Evolutionary conservation across 2,113 vertebrate genomes (phyloP), one percentile per base, ranked within the genome.

Genomic region (Antigone vipio): DNA sequence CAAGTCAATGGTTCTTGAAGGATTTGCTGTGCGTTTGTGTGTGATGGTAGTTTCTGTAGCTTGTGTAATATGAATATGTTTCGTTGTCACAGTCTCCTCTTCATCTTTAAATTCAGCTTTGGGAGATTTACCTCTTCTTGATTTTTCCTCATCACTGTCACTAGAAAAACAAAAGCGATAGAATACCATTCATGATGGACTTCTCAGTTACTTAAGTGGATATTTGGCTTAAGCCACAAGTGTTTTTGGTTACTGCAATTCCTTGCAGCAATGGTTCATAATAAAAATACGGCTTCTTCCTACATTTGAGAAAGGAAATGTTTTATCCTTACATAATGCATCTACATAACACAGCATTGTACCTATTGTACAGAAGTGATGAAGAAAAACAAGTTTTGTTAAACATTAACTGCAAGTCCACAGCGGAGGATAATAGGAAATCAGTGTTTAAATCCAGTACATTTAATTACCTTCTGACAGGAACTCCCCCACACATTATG

Each of bases 51-150:
- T 99, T 97, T 99, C 99, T 80, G 99, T 99, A 91, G 99, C 98
- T 97, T 99, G 99, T 92, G 99, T 99, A 83, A 99, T 99, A 49
- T 99, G 98, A 93, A 99, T 98, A 71, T 99, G 99, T 98, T 99
- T 99, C 32, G 99, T 99, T 35, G 99, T 99, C 90, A 99, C 99
- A 1, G 98, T 99, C 93, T 99, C 99, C 86, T 99, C 99, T 93
- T 99, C 99, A 88, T 99, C 99, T 98, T 99, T 99, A 95, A 99
- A 99, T 94, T 99, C 99, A 78, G 98, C 97, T 97, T 98, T 98
- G 87, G 98, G 97, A 95, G 98, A 98, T 94, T 98, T 98, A 55
- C 98, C 98, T 96, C 99, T 99, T 96, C 98, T 98, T 22, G 98
- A 98, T 45, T 98, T 98, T 85, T 98, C 97, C 97, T 98, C 99